Evolutionary conservation across 30 jellyfish, hydroid and myxozoan species (phyloP).

Genomic region (Pelagia noctiluca): DNA sequence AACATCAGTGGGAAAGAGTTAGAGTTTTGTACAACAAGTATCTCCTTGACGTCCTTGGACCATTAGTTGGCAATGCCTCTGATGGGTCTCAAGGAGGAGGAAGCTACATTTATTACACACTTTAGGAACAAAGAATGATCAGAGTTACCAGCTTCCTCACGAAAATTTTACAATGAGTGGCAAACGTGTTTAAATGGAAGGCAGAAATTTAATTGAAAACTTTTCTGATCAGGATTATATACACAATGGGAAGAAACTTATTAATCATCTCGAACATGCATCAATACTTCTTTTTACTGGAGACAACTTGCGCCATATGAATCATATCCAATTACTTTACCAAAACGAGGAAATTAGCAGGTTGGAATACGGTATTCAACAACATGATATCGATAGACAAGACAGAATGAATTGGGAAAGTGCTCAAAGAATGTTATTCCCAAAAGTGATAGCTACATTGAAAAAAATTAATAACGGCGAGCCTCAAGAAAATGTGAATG

Average conservation of each 20-base stretch:
- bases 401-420: conserved; percentile 14
- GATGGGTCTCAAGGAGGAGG: conserved; percentile 31
- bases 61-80: conserved; percentile 33
- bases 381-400: neutral
- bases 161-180: no score
- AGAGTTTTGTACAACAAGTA: neutral
- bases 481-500: neutral
- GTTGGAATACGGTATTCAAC: neutral
- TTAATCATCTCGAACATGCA: neutral
- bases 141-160: no score
- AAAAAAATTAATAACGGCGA: conserved; percentile 6
- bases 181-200: neutral
- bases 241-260: conserved; percentile 7
- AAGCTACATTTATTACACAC: neutral
- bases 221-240: conserved; percentile 9
- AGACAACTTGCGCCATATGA: neutral
- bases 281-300: neutral
- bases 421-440: neutral
- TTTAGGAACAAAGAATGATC: no score
- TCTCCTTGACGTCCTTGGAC: conserved; percentile 12
- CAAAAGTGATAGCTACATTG: neutral
- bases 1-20: neutral
- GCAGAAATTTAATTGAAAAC: neutral
- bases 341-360: neutral
- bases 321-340: conserved; percentile 1